Percentiles rank a stretch among this genome's conserved stretches.
phyloP scores from a whole-genome alignment of 1,140 invertebrate species.

The Vanessa atalanta region DNA sequence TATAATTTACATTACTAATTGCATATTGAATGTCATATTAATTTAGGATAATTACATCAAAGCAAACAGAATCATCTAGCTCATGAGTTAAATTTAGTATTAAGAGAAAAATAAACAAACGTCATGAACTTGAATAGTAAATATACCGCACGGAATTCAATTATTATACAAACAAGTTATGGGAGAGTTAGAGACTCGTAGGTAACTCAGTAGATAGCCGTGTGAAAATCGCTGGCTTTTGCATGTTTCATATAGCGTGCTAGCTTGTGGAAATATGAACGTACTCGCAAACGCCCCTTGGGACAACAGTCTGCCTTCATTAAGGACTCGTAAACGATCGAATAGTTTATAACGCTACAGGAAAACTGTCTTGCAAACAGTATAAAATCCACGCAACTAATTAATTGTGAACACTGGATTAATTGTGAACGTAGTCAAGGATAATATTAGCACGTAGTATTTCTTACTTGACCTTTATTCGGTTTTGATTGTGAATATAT shows the following conservation, averaged over 20 bases:
- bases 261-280: constrained; percentile 53
- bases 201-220: constrained; percentile 5
- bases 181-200: constrained; percentile 9
- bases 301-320: constrained; percentile 61
- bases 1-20: constrained; percentile 28
- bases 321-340: constrained; percentile 69
- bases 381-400: constrained; percentile 46
- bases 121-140: constrained; percentile 21
- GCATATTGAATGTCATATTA: constrained; percentile 24
- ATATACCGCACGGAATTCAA: constrained; percentile 20
- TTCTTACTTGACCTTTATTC: neutral
- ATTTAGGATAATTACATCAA: constrained; percentile 14
- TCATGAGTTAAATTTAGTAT: constrained; percentile 5
- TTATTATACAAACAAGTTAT: constrained; percentile 28
- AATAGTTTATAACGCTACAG: constrained; percentile 55
- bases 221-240: constrained; percentile 17
- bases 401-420: constrained; percentile 23
- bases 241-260: constrained; percentile 23
- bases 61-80: constrained; percentile 22
- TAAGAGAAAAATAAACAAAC: constrained; percentile 22
- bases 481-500: too few species aligned
- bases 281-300: constrained; percentile 55
- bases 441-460: neutral
- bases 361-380: constrained; percentile 49
- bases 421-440: neutral